Conservation (phyloP, 2,888 invertebrate genomes). For the Lampropteryx suffumata region DNA sequence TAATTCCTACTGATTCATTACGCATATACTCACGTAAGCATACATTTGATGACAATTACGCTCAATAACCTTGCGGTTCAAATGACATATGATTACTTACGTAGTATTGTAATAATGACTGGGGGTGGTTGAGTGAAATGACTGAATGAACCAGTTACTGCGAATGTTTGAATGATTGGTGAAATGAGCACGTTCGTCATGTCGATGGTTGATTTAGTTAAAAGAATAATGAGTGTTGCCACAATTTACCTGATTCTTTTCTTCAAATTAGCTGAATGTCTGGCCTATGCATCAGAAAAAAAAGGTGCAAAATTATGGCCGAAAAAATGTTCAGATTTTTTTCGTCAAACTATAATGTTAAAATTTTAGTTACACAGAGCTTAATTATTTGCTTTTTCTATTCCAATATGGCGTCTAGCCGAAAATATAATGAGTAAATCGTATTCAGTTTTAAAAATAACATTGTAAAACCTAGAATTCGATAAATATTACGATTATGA, state of each 20-base stretch:
- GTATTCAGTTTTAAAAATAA: conserved; percentile 10
- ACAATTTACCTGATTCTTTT: no score
- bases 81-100: conserved; percentile 54
- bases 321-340: no score
- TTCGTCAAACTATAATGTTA: no score
- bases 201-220: no score
- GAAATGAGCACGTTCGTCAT: conserved; percentile 19
- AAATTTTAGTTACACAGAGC: no score
- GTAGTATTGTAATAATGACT: conserved; percentile 47
- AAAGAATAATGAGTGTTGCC: no score
- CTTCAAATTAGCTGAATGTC: no score
- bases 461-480: conserved; percentile 25
- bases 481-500: conserved; percentile 36
- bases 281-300: no score
- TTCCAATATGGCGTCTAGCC: no score
- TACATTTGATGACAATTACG: conserved; percentile 59
- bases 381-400: no score
- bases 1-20: conserved; percentile 68
- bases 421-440: background rate
- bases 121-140: conserved; percentile 24
- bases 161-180: conserved; percentile 4
- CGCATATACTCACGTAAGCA: conserved; percentile 43
- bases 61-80: conserved; percentile 51
- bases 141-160: no score
- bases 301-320: no score